Evolutionary conservation across 2,797 vertebrate genomes (phyloP).

Genomic region (Chromobotia macracanthus): DNA sequence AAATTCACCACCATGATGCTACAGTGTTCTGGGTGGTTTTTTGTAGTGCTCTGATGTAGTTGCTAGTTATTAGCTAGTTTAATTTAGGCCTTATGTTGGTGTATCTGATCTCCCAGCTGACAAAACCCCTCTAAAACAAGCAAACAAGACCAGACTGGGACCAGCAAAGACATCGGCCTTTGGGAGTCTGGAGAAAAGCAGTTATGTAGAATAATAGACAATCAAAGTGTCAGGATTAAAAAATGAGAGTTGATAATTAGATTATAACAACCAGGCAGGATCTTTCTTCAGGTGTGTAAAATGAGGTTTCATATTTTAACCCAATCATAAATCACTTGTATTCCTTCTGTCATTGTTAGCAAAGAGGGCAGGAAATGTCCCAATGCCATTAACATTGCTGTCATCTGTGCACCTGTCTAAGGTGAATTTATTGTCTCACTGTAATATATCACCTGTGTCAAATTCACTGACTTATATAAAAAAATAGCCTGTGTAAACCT

Average conservation of each 20-base stretch:
- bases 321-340: slow-evolving; percentile 74
- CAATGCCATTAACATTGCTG: slow-evolving; percentile 61
- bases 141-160: neutral
- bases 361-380: slow-evolving; percentile 58
- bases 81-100: no score
- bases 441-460: neutral
- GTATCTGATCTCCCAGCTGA: neutral
- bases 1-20: neutral
- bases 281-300: slow-evolving; percentile 63
- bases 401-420: slow-evolving; percentile 13
- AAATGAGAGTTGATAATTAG: neutral
- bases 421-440: slow-evolving; percentile 12
- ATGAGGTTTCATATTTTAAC: slow-evolving; percentile 69
- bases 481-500: neutral
- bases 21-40: neutral
- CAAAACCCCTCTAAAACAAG: neutral
- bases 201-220: slow-evolving; percentile 41
- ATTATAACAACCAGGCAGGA: slow-evolving; percentile 55
- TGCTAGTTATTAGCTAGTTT: no score
- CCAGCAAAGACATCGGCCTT: no score
- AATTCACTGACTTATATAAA: neutral
- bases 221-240: slow-evolving; percentile 38
- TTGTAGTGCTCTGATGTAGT: neutral
- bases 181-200: neutral
- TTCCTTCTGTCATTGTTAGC: slow-evolving; percentile 75